Evolutionary conservation across 2,113 vertebrate genomes (phyloP).

Genomic region (Paradisaea rubra): DNA sequence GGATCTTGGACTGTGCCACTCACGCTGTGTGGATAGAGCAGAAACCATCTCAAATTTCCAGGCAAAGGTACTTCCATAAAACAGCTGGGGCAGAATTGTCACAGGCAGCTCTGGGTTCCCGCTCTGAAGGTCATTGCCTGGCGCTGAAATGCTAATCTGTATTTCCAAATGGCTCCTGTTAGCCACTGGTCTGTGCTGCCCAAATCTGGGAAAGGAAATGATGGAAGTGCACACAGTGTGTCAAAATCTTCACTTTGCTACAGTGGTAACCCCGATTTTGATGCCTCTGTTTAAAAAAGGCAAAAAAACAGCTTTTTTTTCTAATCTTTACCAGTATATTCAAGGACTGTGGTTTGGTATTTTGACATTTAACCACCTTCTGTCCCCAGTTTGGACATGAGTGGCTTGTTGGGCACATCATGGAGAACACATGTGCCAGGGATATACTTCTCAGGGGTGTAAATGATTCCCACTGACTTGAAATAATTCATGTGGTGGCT

Average conservation of each 20-base stretch:
- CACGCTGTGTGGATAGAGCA: background rate
- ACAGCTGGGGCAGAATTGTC: background rate
- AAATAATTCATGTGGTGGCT: background rate
- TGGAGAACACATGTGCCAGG: background rate
- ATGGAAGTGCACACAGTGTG: background rate
- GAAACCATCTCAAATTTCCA: background rate
- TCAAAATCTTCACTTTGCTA: background rate
- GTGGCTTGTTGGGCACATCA: background rate
- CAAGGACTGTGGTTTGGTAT: background rate
- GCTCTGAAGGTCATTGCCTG: background rate
- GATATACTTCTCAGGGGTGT: background rate
- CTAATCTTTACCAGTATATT: background rate
- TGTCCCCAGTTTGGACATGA: background rate
- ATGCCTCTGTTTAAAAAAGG: background rate
- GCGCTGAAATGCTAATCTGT: background rate
- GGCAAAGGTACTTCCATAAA: background rate
- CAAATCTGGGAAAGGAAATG: background rate
- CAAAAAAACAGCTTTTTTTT: background rate
- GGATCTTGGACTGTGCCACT: background rate
- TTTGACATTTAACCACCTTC: background rate
- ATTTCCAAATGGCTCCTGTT: background rate
- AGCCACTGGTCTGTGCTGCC: background rate
- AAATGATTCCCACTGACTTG: background rate
- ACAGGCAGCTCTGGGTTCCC: background rate
- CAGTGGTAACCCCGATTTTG: accelerated